These are phyloP conservation scores for Stenoptilia bipunctidactyla DNA, from an alignment of 2,888 invertebrate species.

Conservation along the genomic window DNA sequence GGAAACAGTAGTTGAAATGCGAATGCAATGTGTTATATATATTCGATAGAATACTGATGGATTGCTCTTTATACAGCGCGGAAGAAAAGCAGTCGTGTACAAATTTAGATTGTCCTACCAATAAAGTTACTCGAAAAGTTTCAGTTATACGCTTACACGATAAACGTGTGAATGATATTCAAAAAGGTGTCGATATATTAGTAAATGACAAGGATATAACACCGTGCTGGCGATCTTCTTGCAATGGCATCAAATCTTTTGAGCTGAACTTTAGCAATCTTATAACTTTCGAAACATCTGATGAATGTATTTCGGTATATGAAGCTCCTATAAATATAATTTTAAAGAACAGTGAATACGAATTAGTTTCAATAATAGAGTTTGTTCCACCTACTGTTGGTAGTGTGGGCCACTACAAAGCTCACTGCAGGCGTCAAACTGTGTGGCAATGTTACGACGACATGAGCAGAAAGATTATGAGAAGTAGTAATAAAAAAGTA, in stretches of 20 bases:
- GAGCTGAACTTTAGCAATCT: constrained; percentile 1
- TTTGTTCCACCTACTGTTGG: constrained; percentile 11
- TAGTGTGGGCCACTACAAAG: constrained; percentile 10
- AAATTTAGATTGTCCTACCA: constrained; percentile 2
- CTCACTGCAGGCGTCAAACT: constrained; percentile 11
- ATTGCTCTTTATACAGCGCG: constrained; percentile 6
- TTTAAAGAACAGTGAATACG: constrained; percentile 4
- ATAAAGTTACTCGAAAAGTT: constrained; percentile 5
- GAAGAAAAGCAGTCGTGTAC: constrained; percentile 4
- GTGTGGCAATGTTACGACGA: constrained; percentile 11
- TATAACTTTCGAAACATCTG: constrained; percentile 9
- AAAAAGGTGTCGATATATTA: constrained; percentile 6
- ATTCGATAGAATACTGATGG: constrained; percentile 9
- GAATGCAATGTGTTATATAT: constrained; percentile 9
- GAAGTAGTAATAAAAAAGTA: constrained; percentile 3
- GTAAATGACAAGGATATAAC: not conserved
- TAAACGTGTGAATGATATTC: constrained; percentile 7
- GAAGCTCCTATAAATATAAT: constrained; percentile 9
- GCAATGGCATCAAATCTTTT: constrained; percentile 3
- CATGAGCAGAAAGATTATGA: constrained; percentile 2
- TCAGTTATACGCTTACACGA: constrained; percentile 6
- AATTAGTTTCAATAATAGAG: constrained; percentile 9
- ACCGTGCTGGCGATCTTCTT: not conserved
- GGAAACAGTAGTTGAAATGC: constrained; percentile 3
- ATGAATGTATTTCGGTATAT: constrained; percentile 10